Conservation (phyloP, 2,797 vertebrate species). For the Antennarius maculatus region DNA sequence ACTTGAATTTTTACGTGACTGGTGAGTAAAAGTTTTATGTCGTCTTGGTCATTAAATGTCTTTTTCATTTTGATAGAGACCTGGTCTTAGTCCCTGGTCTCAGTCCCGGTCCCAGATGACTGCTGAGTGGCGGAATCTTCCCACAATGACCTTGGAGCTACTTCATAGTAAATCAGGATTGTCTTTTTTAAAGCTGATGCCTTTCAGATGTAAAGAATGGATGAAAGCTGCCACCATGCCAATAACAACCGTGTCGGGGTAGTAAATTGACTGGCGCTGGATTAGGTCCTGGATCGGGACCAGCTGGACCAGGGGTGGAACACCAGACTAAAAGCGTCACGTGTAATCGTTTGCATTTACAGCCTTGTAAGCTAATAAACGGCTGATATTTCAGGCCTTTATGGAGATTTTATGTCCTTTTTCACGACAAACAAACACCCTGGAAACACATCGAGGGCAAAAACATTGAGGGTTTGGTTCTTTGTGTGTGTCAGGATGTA, state of each 20-base stretch:
- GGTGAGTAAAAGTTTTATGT: too few relatives aligned
- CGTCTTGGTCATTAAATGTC: too few relatives aligned
- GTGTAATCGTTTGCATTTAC: conserved; percentile 31
- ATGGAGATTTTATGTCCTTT: conserved; percentile 26
- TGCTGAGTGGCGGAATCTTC: too few relatives aligned
- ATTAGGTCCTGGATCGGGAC: neutral
- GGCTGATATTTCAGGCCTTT: conserved; percentile 38
- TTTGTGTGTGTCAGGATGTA: conserved; percentile 13
- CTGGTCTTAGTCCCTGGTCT: too few relatives aligned
- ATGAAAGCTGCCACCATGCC: too few relatives aligned
- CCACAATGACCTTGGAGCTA: too few relatives aligned
- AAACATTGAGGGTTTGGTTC: neutral
- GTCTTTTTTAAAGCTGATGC: too few relatives aligned
- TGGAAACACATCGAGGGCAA: conserved; percentile 27
- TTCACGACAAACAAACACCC: conserved; percentile 13
- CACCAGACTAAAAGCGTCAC: conserved; percentile 31
- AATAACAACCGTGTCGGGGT: neutral
- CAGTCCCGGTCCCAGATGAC: too few relatives aligned
- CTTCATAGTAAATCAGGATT: too few relatives aligned
- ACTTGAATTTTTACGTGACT: too few relatives aligned
- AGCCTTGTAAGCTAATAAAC: conserved; percentile 20
- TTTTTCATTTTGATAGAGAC: too few relatives aligned
- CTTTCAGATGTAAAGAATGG: too few relatives aligned
- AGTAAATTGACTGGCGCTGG: neutral
- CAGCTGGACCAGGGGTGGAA: conserved; percentile 30